A percentile compares a stretch with the other conserved stretches of the same genome.
Evolutionary conservation across 2,888 invertebrate species (phyloP).

Genomic region (Leptinotarsa rubiginosa): DNA sequence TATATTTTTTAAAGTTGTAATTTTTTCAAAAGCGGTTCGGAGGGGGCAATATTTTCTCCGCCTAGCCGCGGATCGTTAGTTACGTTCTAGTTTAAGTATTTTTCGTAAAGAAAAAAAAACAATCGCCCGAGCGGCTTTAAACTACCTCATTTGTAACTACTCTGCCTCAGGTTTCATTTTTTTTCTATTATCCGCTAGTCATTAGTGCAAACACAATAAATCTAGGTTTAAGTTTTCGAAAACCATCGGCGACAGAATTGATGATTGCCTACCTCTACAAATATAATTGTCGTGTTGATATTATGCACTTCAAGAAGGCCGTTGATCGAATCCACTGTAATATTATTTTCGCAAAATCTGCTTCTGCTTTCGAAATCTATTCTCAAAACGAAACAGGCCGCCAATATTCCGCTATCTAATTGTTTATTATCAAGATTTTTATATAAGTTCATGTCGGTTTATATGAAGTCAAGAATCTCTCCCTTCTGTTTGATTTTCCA

Average conservation of each 20-base stretch:
- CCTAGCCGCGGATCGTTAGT: conserved; percentile 7
- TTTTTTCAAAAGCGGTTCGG: conserved; percentile 32
- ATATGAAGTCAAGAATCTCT: background rate
- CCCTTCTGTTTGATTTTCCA: too few species aligned
- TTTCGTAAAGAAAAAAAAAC: background rate
- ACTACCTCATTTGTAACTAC: conserved; percentile 54
- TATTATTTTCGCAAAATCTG: conserved; percentile 9
- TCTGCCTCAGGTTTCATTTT: conserved; percentile 57
- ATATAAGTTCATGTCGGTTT: background rate
- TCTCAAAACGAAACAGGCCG: background rate
- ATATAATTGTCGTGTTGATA: conserved; percentile 33
- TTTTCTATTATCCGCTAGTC: conserved; percentile 58
- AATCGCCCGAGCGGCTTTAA: conserved; percentile 41
- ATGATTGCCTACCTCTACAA: conserved; percentile 26
- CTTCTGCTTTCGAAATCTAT: background rate
- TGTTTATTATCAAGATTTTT: too few species aligned
- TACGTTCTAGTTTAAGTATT: conserved; percentile 11
- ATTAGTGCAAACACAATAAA: conserved; percentile 56
- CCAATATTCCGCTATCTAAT: too few species aligned
- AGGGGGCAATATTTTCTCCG: conserved; percentile 19
- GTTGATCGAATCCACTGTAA: conserved; percentile 51
- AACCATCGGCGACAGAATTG: conserved; percentile 46
- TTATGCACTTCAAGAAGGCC: conserved; percentile 27
- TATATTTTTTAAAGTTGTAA: conserved; percentile 51
- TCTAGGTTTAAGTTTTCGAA: conserved; percentile 49